Evolutionary conservation across 2,797 vertebrate species (phyloP).

Genomic region (Adrianichthys oophorus): DNA sequence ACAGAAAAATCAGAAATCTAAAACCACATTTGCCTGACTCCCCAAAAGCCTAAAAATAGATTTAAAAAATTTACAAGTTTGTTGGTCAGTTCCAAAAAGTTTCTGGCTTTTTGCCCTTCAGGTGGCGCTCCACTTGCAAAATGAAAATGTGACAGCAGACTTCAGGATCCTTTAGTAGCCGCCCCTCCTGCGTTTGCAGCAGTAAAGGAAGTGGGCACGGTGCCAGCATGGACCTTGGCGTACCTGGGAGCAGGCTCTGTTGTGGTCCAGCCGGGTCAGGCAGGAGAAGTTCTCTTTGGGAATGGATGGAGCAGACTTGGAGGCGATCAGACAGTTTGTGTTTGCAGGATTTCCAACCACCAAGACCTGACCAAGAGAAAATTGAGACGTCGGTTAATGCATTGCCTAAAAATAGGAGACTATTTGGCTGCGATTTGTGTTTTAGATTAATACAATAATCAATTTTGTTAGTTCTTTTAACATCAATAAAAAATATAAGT

Average conservation of each 20-base stretch:
- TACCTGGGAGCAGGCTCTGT: slow-evolving; percentile 93
- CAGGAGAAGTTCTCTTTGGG: slow-evolving; percentile 99
- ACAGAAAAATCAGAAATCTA: too few relatives aligned
- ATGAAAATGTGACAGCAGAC: too few relatives aligned
- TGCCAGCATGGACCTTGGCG: background rate
- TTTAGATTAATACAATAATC: too few relatives aligned
- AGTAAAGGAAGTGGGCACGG: background rate
- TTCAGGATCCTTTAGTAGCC: background rate
- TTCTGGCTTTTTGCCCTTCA: too few relatives aligned
- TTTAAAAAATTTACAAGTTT: too few relatives aligned
- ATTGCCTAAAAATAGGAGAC: background rate
- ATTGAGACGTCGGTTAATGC: background rate
- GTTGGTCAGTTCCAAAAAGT: too few relatives aligned
- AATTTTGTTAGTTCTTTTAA: too few relatives aligned
- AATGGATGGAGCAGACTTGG: slow-evolving; percentile 93
- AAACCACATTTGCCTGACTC: too few relatives aligned
- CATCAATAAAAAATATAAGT: too few relatives aligned
- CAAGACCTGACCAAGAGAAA: slow-evolving; percentile 79
- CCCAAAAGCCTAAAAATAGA: too few relatives aligned
- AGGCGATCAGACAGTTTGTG: slow-evolving; percentile 95
- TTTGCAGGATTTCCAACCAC: slow-evolving; percentile 98
- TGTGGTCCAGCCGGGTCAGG: slow-evolving; percentile 96
- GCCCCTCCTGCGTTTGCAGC: background rate
- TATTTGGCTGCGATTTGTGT: too few relatives aligned
- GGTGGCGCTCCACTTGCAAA: too few relatives aligned